phyloP scores from a whole-genome alignment of 2,113 vertebrate species.

The Paratilapia polleni region DNA sequence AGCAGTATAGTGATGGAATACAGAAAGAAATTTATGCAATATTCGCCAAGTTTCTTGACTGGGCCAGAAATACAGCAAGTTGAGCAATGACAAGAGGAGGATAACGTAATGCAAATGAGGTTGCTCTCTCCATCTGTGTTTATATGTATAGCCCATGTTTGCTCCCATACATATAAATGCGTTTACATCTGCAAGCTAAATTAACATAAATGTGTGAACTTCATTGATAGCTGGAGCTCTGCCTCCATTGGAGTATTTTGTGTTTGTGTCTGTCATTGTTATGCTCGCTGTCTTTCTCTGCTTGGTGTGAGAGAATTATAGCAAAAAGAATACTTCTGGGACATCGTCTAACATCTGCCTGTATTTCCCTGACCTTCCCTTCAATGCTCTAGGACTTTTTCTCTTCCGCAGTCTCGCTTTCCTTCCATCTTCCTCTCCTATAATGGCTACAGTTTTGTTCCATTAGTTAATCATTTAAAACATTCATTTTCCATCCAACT shows the following conservation, averaged over 20 bases:
- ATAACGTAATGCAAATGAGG: conserved; percentile 20
- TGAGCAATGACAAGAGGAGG: conserved; percentile 7
- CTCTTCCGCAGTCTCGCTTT: neutral
- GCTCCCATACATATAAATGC: neutral
- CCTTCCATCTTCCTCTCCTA: neutral
- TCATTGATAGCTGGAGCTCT: neutral
- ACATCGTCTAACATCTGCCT: conserved; percentile 61
- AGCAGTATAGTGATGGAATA: conserved; percentile 40
- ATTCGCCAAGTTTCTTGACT: neutral
- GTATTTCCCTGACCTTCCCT: conserved; percentile 58
- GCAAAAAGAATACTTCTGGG: conserved; percentile 40
- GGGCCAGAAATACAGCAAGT: neutral
- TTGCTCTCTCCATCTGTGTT: neutral
- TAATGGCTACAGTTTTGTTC: neutral
- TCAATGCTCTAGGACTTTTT: conserved; percentile 40
- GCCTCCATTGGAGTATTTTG: neutral
- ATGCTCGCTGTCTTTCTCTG: neutral
- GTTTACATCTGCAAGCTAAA: conserved; percentile 33
- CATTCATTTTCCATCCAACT: neutral
- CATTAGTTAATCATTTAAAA: neutral
- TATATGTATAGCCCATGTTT: conserved; percentile 14
- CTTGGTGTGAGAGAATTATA: conserved; percentile 19
- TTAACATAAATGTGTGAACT: conserved; percentile 33
- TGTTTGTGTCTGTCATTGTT: conserved; percentile 28
- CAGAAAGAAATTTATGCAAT: conserved; percentile 18